phyloP scores from a whole-genome alignment of 2,888 invertebrate species.

The Drosophila pseudotalamancana region DNA sequence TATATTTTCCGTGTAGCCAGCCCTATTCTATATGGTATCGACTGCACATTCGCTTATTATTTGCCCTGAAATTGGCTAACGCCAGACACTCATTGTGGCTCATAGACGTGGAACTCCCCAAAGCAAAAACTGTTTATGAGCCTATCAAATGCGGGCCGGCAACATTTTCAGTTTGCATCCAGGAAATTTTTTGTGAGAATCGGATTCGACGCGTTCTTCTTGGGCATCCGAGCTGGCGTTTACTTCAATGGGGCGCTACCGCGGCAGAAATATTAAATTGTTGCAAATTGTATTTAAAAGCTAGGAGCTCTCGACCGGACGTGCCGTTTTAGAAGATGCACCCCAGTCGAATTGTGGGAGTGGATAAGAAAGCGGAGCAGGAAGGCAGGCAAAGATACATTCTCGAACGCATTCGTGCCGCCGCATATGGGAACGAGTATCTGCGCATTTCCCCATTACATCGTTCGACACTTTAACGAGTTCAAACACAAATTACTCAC shows the following conservation, averaged over 20 bases:
- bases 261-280: conserved; percentile 66
- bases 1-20: conserved; percentile 3
- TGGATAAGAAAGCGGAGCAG: conserved; percentile 5
- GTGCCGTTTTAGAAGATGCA: conserved; percentile 71
- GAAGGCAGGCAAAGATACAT: conserved; percentile 36
- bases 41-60: background rate
- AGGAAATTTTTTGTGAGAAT: conserved; percentile 52
- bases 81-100: conserved; percentile 50
- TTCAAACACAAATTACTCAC: conserved; percentile 75
- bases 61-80: conserved; percentile 12
- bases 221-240: conserved; percentile 68
- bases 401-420: conserved; percentile 58
- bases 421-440: conserved; percentile 63
- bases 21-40: conserved; percentile 1
- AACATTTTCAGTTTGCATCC: conserved; percentile 70
- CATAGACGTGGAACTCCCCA: conserved; percentile 37
- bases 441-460: conserved; percentile 56
- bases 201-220: conserved; percentile 21
- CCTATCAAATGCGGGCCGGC: conserved; percentile 69
- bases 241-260: conserved; percentile 51
- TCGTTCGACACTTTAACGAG: conserved; percentile 73
- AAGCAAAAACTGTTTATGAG: conserved; percentile 62
- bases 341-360: conserved; percentile 11
- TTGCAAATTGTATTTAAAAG: conserved; percentile 72
- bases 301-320: conserved; percentile 52